Evolutionary conservation across 2,113 vertebrate genomes (phyloP).

Genomic region (Kryptolebias marmoratus): DNA sequence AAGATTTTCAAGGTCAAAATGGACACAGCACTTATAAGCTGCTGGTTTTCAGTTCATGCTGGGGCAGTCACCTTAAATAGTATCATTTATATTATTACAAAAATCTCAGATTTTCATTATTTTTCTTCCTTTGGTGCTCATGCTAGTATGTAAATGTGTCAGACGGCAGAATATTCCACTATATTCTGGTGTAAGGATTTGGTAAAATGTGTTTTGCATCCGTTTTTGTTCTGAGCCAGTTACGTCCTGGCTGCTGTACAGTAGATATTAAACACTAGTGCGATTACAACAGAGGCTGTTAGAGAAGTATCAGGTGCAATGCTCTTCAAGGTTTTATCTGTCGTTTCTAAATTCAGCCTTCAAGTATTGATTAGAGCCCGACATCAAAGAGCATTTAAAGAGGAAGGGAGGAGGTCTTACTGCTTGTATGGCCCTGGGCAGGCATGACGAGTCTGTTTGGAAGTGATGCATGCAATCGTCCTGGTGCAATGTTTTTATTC

Average conservation of each 20-base stretch:
- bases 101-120: not conserved
- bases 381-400: conserved; percentile 76
- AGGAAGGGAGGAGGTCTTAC: conserved; percentile 61
- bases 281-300: conserved; percentile 22
- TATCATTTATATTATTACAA: not conserved
- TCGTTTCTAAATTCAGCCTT: conserved; percentile 73
- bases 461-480: conserved; percentile 65
- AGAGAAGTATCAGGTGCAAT: conserved; percentile 40
- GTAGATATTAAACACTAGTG: conserved; percentile 8
- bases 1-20: not conserved
- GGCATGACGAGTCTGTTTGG: conserved; percentile 57
- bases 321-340: conserved; percentile 65
- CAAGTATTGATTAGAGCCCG: conserved; percentile 75
- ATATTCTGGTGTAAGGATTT: not conserved
- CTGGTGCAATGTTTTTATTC: conserved; percentile 61
- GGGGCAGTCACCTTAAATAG: not conserved
- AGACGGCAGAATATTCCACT: not conserved
- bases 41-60: not conserved
- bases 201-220: not conserved
- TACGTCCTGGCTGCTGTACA: not conserved
- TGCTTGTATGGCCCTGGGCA: conserved; percentile 68
- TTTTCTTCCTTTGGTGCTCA: not conserved
- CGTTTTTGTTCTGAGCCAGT: not conserved
- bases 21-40: not conserved
- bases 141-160: not conserved